These are phyloP conservation scores for Puffinus mauretanicus DNA, from an alignment of 2,113 vertebrate species.

Conservation along the genomic window DNA sequence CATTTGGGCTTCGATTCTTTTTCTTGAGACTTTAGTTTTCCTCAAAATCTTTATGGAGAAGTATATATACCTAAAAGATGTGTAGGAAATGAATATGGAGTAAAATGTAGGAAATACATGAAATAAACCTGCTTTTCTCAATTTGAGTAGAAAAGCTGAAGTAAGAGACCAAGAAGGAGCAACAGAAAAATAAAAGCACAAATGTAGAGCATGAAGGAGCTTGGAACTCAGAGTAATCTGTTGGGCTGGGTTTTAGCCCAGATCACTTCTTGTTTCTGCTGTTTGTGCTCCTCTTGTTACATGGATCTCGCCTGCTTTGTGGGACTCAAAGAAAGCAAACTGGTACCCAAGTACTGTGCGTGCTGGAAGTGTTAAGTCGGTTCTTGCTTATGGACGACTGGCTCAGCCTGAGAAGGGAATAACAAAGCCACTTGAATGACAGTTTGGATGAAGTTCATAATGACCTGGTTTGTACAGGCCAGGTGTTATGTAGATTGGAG, in stretches of 20 bases:
- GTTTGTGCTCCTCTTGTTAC: not conserved
- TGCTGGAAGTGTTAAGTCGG: not conserved
- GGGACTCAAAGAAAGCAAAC: not conserved
- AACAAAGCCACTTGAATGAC: conserved; percentile 72
- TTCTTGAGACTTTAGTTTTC: not conserved
- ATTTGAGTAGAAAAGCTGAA: not conserved
- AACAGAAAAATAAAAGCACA: not conserved
- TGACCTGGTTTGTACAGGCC: conserved; percentile 78
- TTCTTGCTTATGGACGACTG: conserved; percentile 12
- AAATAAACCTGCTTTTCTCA: not conserved
- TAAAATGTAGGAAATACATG: not conserved
- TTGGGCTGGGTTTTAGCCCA: not conserved
- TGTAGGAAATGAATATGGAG: not conserved
- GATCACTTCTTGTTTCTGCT: not conserved
- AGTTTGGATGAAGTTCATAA: conserved; percentile 78
- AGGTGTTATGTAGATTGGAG: conserved; percentile 80
- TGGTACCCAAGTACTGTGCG: not conserved
- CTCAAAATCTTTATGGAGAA: not conserved
- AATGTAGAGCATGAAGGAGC: not conserved
- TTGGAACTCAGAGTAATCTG: not conserved
- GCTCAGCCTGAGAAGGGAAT: conserved; percentile 58
- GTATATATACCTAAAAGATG: not conserved
- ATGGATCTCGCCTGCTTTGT: not conserved
- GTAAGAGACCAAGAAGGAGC: not conserved
- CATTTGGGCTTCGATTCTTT: not conserved